Conservation (phyloP, 2,888 invertebrate genomes). For the Agapetus fuscipes region DNA sequence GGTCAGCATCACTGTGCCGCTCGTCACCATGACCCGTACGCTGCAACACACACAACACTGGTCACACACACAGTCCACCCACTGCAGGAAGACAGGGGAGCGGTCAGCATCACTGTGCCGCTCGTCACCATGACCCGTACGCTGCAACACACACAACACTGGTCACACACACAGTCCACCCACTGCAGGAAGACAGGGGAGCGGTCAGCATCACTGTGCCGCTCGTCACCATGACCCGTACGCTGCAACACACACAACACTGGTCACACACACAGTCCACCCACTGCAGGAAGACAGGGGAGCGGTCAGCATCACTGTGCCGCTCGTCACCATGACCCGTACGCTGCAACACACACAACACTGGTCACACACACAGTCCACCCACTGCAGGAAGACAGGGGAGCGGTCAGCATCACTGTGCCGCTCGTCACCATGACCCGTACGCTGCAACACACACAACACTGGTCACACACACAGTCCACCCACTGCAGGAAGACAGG, state of each 20-base stretch:
- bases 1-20: slow-evolving; percentile 92
- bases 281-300: slow-evolving; percentile 97
- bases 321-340: slow-evolving; percentile 97
- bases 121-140: slow-evolving; percentile 96
- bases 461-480: slow-evolving; percentile 98
- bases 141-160: too few species aligned
- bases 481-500: slow-evolving; percentile 98
- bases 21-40: slow-evolving; percentile 97
- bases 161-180: slow-evolving; percentile 98
- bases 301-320: slow-evolving; percentile 94
- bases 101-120: slow-evolving; percentile 95
- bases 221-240: slow-evolving; percentile 95
- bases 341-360: too few species aligned
- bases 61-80: slow-evolving; percentile 98
- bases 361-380: slow-evolving; percentile 99
- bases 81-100: slow-evolving; percentile 97
- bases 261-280: slow-evolving; percentile 99
- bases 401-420: slow-evolving; percentile 97
- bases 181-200: slow-evolving; percentile 99
- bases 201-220: slow-evolving; percentile 93
- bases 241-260: too few species aligned
- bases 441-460: too few species aligned
- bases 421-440: slow-evolving; percentile 96
- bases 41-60: too few species aligned
- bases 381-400: slow-evolving; percentile 96